phyloP scores from a whole-genome alignment of 1,140 invertebrate genomes.

The Pseudachorutes palmiensis region DNA sequence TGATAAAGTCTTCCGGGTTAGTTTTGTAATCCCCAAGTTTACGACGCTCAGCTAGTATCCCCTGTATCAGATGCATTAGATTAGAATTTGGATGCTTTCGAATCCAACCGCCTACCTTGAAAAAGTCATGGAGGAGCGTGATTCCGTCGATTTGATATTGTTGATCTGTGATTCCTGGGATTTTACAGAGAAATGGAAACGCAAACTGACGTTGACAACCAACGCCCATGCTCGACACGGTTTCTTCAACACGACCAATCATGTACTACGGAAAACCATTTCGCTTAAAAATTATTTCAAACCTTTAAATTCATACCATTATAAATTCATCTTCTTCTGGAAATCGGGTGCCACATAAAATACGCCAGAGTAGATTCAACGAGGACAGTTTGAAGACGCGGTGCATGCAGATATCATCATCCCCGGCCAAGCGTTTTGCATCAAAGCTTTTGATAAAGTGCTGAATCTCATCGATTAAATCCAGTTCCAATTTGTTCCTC shows the following conservation, averaged over 20 bases:
- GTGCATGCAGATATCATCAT: not conserved
- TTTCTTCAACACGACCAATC: not conserved
- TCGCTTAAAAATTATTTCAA: too few species aligned
- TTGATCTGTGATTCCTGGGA: not conserved
- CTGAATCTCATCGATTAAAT: not conserved
- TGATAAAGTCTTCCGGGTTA: not conserved
- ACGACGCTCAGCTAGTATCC: not conserved
- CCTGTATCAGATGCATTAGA: too few species aligned
- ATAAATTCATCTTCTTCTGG: not conserved
- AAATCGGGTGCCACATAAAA: not conserved
- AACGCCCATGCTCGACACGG: not conserved
- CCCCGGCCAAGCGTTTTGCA: not conserved
- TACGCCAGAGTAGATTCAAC: not conserved
- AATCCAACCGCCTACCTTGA: too few species aligned
- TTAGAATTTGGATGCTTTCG: too few species aligned
- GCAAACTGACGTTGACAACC: not conserved
- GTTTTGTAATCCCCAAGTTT: slow-evolving; percentile 3
- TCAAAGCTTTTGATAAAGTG: not conserved
- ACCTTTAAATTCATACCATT: too few species aligned
- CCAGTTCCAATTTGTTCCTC: slow-evolving; percentile 1
- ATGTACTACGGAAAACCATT: too few species aligned
- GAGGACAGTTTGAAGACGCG: not conserved
- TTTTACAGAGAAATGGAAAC: not conserved
- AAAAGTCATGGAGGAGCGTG: not conserved
- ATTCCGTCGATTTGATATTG: not conserved